Evolutionary conservation across 2,888 invertebrate species (phyloP).

Genomic region (Eupithecia pulchellata): DNA sequence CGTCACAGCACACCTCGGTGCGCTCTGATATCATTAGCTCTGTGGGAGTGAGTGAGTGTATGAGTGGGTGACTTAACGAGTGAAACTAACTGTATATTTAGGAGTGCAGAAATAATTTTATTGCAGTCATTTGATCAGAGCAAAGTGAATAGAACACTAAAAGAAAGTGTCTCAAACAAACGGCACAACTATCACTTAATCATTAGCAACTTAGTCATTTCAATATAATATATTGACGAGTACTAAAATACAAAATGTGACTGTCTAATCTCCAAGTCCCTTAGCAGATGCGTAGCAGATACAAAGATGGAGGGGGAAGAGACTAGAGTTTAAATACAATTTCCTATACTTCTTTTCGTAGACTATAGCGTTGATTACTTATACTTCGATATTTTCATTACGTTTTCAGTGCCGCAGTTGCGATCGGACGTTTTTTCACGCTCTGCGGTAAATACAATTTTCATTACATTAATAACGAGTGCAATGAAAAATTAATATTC

Average conservation of each 20-base stretch:
- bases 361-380: neutral
- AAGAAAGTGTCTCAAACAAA: too few species aligned
- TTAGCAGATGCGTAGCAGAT: too few species aligned
- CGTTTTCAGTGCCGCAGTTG: neutral
- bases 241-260: too few species aligned
- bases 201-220: too few species aligned
- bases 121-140: too few species aligned
- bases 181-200: too few species aligned
- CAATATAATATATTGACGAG: too few species aligned
- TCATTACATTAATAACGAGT: slow-evolving; percentile 10
- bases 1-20: slow-evolving; percentile 18
- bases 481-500: slow-evolving; percentile 22
- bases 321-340: too few species aligned
- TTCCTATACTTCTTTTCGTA: too few species aligned
- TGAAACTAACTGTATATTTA: neutral
- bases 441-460: neutral
- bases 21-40: slow-evolving; percentile 8
- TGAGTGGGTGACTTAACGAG: neutral
- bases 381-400: neutral
- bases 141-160: too few species aligned
- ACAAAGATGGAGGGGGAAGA: too few species aligned
- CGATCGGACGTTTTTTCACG: neutral
- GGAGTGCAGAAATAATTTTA: neutral
- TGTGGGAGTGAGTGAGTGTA: neutral
- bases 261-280: too few species aligned